phyloP scores from a whole-genome alignment of 2,113 vertebrate species.

The Bufo bufo region DNA sequence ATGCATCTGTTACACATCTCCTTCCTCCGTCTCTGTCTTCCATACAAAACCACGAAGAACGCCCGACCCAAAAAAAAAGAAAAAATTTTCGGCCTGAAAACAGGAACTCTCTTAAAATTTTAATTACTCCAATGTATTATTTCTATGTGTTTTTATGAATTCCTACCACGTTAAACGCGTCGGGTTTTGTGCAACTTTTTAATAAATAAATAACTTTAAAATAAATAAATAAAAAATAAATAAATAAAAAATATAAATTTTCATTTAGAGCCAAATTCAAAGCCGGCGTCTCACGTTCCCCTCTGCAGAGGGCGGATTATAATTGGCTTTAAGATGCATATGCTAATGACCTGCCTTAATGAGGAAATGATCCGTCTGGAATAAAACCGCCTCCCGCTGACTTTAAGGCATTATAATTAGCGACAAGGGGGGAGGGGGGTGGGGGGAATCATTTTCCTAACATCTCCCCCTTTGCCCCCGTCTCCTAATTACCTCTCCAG shows the following conservation, averaged over 20 bases:
- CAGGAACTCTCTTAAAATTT: slow-evolving; percentile 50
- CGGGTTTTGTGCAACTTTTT: background rate
- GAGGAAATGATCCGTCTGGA: slow-evolving; percentile 60
- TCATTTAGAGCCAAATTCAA: slow-evolving; percentile 43
- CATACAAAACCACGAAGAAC: slow-evolving; percentile 49
- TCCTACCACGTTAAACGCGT: slow-evolving; percentile 15
- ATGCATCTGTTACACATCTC: slow-evolving; percentile 54
- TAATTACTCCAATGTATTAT: slow-evolving; percentile 57
- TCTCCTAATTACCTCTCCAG: slow-evolving; percentile 64
- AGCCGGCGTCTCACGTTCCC: background rate
- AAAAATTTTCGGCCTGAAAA: background rate
- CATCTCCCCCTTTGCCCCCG: slow-evolving; percentile 60
- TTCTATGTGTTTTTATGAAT: slow-evolving; percentile 21
- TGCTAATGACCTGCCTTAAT: slow-evolving; percentile 64
- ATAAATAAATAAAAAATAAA: background rate
- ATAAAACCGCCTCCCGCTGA: slow-evolving; percentile 60
- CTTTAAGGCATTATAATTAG: slow-evolving; percentile 67
- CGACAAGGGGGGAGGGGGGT: slow-evolving; percentile 49
- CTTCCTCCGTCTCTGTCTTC: background rate
- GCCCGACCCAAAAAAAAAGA: slow-evolving; percentile 2
- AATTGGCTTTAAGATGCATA: slow-evolving; percentile 71
- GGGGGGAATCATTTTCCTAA: slow-evolving; percentile 65
- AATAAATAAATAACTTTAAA: background rate
- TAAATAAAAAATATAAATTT: slow-evolving; percentile 30
- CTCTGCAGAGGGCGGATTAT: slow-evolving; percentile 60